Evolutionary conservation across 2,888 invertebrate genomes (phyloP).

Genomic region (Eilema griseolum): DNA sequence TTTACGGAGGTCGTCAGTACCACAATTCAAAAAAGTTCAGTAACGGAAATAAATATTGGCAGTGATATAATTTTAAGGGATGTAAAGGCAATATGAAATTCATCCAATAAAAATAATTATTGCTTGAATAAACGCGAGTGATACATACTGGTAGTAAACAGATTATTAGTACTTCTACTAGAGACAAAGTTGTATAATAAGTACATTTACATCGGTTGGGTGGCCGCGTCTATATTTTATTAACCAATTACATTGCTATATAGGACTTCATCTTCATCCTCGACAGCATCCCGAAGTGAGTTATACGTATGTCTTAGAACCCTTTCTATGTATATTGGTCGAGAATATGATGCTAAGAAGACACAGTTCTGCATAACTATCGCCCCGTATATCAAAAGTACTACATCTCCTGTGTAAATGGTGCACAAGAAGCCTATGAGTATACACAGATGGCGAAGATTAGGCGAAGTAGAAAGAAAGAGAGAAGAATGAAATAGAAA

Average conservation of each 20-base stretch:
- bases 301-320: conserved; percentile 81
- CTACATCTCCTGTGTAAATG: conserved; percentile 71
- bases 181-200: conserved; percentile 69
- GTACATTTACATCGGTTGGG: conserved; percentile 68
- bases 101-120: conserved; percentile 71
- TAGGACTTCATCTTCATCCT: conserved; percentile 84
- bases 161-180: conserved; percentile 63
- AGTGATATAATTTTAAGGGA: too few relatives aligned
- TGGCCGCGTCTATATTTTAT: conserved; percentile 70
- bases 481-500: too few relatives aligned
- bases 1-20: too few relatives aligned
- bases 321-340: conserved; percentile 85
- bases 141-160: conserved; percentile 67
- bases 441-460: too few relatives aligned
- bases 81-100: too few relatives aligned
- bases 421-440: conserved; percentile 82
- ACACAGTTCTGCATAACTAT: conserved; percentile 87
- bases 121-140: conserved; percentile 65
- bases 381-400: conserved; percentile 87
- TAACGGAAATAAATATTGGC: too few relatives aligned
- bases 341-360: conserved; percentile 82
- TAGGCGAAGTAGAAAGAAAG: too few relatives aligned
- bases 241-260: conserved; percentile 63
- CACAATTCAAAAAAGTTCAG: too few relatives aligned
- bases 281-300: conserved; percentile 77